phyloP scores from a whole-genome alignment of 2,113 vertebrate species.

The Cepphus grylle region DNA sequence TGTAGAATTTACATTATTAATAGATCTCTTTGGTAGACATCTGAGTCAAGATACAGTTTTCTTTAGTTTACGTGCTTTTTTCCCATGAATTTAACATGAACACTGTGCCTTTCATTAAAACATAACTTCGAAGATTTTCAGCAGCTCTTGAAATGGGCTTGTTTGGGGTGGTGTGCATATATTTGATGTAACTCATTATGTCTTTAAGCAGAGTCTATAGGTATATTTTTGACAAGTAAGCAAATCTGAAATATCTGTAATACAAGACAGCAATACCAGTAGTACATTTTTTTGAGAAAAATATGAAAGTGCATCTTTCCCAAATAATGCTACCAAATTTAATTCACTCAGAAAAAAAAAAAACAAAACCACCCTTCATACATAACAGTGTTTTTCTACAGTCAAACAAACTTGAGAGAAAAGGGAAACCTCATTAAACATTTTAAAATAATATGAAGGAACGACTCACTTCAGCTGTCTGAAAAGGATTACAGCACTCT shows the following conservation, averaged over 20 bases:
- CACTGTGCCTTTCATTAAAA: background rate
- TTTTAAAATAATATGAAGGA: background rate
- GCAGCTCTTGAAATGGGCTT: background rate
- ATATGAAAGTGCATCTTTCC: background rate
- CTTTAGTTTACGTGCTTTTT: background rate
- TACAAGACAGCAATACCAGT: background rate
- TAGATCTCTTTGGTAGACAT: background rate
- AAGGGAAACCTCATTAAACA: background rate
- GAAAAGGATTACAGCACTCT: background rate
- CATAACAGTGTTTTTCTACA: background rate
- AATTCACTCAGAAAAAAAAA: background rate
- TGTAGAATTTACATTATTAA: background rate
- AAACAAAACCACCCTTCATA: background rate
- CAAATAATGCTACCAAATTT: background rate
- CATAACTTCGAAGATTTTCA: background rate
- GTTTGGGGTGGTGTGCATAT: background rate
- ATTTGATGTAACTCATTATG: background rate
- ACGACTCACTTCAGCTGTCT: background rate
- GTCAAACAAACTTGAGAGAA: background rate
- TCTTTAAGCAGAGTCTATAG: background rate
- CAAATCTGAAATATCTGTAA: constrained; percentile 30
- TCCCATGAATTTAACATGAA: background rate
- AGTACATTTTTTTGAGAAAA: constrained; percentile 35
- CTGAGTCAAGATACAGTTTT: background rate
- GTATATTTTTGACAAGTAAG: background rate